Evolutionary conservation across 2,797 vertebrate species (phyloP).

Genomic region (Kryptolebias ocellatus): DNA sequence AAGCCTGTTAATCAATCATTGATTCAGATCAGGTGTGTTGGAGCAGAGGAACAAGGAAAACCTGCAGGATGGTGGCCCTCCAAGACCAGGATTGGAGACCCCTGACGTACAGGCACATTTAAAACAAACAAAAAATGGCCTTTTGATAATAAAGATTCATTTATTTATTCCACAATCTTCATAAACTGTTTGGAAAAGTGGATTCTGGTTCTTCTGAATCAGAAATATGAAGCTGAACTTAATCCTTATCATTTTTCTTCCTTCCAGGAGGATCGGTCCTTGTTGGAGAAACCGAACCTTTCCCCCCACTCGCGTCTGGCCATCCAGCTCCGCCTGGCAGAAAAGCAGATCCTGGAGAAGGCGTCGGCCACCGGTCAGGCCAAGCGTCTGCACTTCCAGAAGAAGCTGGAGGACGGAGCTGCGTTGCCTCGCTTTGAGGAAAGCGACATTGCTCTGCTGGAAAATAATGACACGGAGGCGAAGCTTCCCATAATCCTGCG

Average conservation of each 20-base stretch:
- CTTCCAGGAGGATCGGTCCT: slow-evolving; percentile 86
- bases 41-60: too few relatives aligned
- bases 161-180: background rate
- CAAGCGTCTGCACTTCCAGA: slow-evolving; percentile 84
- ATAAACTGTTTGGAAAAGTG: background rate
- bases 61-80: too few relatives aligned
- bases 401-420: slow-evolving; percentile 84
- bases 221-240: background rate
- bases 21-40: too few relatives aligned
- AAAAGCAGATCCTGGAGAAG: slow-evolving; percentile 94
- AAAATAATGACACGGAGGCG: slow-evolving; percentile 84
- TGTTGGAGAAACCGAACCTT: slow-evolving; percentile 86
- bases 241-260: background rate
- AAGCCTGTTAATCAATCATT: too few relatives aligned
- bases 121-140: too few relatives aligned
- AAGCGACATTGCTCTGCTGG: slow-evolving; percentile 88
- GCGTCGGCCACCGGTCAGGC: slow-evolving; percentile 83
- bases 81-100: too few relatives aligned
- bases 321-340: slow-evolving; percentile 89
- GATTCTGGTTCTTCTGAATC: background rate
- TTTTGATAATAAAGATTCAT: too few relatives aligned
- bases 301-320: slow-evolving; percentile 85
- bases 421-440: slow-evolving; percentile 88
- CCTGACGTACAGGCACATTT: too few relatives aligned
- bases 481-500: slow-evolving; percentile 90